Evolutionary conservation across 2,797 vertebrate genomes (phyloP), one percentile per base, ranked within the genome.

Genomic region (Halcyon leucocephala): DNA sequence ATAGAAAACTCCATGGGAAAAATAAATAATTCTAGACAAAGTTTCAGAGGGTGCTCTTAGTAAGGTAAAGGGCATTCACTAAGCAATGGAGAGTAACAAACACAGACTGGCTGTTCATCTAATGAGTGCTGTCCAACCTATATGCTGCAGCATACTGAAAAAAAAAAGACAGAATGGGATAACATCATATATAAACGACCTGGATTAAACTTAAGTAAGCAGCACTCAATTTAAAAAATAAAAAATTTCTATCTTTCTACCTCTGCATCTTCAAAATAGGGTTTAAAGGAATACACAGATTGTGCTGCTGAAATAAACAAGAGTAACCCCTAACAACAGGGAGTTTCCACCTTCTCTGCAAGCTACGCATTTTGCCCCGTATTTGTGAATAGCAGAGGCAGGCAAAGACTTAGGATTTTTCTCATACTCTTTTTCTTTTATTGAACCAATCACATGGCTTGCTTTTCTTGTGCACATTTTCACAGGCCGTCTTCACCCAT

Each of bases 1-100:
- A 62, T 70, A 86, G 58, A 60, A 85, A 89, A 72, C 58, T 79
- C 42, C 81, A 54, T 14, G 41, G 78, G 26, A 84, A 86, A 89
- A 89, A 90, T 12, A 95, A 93, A 25, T 48, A 77, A 90, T 31
- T 49, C 61, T 5, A 88, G 28, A 31, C 55, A 76, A 95, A 94
- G 70, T 61, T 84, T 72, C 70, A 90, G 44, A n/a, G 35, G 48
- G 28, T 0, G 1, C 8, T 29, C 42, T 52, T 3, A 2, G 11
- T 49, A 76, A 60, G 41, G 84, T 31, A 33, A 82, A 72, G 58
- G 74, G 46, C 55, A 82, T 18, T 37, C 54, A 49, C 37, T 22
- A 10, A 29, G 51, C 33, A 84, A 35, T 3, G 41, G 26, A 77
- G 22, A 78, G 42, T 71, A 92, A 82, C 25, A 72, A 72, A 84